Percentiles rank a stretch among this genome's conserved stretches.
These are phyloP conservation scores for Halcyon smyrnensis DNA, from an alignment of 2,797 vertebrate genomes.

Conservation along the genomic window DNA sequence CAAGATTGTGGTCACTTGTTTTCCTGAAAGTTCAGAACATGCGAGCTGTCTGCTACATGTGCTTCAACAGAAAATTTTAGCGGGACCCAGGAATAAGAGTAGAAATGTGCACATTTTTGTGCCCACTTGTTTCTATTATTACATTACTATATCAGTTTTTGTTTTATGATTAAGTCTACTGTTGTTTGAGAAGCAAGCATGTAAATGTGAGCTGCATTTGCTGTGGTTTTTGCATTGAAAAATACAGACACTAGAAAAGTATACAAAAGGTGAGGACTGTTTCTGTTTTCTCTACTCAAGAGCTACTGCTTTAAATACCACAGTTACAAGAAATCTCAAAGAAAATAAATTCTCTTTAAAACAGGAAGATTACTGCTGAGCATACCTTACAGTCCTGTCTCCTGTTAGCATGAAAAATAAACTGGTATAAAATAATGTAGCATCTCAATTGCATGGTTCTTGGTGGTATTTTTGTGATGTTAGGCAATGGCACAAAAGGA, in stretches of 20 bases:
- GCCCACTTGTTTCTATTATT: background rate
- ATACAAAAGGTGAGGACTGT: background rate
- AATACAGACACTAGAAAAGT: background rate
- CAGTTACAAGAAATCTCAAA: background rate
- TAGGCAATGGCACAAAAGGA: constrained; percentile 99
- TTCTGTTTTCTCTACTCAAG: background rate
- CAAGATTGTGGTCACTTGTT: background rate
- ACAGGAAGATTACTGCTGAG: background rate
- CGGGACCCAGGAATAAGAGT: background rate
- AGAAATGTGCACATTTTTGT: background rate
- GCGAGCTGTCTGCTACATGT: background rate
- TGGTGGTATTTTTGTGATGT: background rate
- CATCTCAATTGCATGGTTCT: background rate
- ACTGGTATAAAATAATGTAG: background rate
- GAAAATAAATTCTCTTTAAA: background rate
- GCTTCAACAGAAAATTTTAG: background rate
- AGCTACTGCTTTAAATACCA: background rate
- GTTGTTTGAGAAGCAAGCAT: background rate
- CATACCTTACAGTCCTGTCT: background rate
- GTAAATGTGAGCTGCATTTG: background rate
- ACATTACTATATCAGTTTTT: background rate
- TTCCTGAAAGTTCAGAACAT: background rate
- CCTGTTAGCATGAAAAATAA: background rate
- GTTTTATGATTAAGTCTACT: background rate
- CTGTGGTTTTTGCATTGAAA: background rate